Percentiles rank a stretch among this genome's conserved stretches.
Evolutionary conservation across 1,140 invertebrate genomes (phyloP).

Genomic region (Stegodyphus dumicola): DNA sequence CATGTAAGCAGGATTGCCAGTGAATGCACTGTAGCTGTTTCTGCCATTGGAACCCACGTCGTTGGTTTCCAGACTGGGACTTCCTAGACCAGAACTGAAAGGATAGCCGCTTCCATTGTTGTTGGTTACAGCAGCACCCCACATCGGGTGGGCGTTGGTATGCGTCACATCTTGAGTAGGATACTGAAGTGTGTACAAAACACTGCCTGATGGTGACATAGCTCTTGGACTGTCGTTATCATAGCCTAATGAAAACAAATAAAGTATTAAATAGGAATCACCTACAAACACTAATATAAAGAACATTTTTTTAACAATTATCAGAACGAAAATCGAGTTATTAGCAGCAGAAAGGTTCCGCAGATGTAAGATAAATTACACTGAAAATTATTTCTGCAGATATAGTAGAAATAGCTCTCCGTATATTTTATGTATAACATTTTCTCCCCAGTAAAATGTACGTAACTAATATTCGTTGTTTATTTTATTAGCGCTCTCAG

Average conservation of each 20-base stretch:
- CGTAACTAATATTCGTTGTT: too few relatives aligned
- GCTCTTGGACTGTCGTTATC: slow-evolving; percentile 31
- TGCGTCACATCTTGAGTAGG: slow-evolving; percentile 16
- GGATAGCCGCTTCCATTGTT: background rate
- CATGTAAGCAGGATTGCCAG: background rate
- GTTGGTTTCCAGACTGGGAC: slow-evolving; percentile 17
- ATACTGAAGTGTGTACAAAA: background rate
- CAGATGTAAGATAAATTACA: too few relatives aligned
- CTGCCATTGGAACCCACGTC: slow-evolving; percentile 7
- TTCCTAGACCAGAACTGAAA: slow-evolving; percentile 21
- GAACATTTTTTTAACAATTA: too few relatives aligned
- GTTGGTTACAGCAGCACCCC: slow-evolving; percentile 1
- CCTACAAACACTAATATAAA: too few relatives aligned
- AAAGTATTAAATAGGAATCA: too few relatives aligned
- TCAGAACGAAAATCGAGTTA: too few relatives aligned
- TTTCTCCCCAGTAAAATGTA: too few relatives aligned
- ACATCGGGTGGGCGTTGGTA: background rate
- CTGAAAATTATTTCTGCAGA: too few relatives aligned
- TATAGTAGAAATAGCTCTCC: too few relatives aligned
- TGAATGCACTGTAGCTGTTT: background rate
- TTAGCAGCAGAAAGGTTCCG: too few relatives aligned
- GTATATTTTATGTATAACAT: too few relatives aligned
- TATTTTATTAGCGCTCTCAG: too few relatives aligned
- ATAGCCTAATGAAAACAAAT: slow-evolving; percentile 4
- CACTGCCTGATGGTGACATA: slow-evolving; percentile 9